A percentile compares a stretch with the other conserved stretches of the same genome.
Evolutionary conservation across 1,140 invertebrate genomes (phyloP).

Genomic region (Piezodorus guildinii): DNA sequence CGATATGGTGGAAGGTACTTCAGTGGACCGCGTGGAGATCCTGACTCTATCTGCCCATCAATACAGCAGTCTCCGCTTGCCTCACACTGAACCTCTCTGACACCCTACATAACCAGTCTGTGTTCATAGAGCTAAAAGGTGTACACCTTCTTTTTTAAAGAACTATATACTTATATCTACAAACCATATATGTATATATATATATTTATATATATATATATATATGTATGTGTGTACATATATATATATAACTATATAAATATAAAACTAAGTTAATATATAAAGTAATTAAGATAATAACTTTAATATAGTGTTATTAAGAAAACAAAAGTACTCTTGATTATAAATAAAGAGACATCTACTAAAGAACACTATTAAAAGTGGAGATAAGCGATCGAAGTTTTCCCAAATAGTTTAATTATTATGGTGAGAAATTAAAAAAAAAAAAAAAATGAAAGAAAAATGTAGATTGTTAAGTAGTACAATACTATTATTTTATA

Average conservation of each 20-base stretch:
- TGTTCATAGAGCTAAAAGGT: slow-evolving; percentile 4
- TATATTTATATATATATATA: not conserved
- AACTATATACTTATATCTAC: not conserved
- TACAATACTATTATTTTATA: slow-evolving; percentile 3
- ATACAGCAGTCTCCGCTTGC: slow-evolving; percentile 11
- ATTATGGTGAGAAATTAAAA: slow-evolving; percentile 3
- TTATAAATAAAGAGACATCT: not conserved
- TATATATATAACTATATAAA: slow-evolving; percentile 7
- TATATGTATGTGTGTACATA: slow-evolving; percentile 1
- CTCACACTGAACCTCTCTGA: not conserved
- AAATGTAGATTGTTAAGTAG: slow-evolving; percentile 1
- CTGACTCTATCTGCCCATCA: slow-evolving; percentile 1
- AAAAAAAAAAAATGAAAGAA: not conserved
- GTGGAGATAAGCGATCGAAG: no score
- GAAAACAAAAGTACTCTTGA: not conserved
- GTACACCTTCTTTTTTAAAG: not conserved
- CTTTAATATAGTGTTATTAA: not conserved
- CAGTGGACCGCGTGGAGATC: not conserved
- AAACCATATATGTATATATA: slow-evolving; percentile 5
- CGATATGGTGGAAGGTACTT: not conserved
- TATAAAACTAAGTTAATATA: not conserved
- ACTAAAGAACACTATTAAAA: no score
- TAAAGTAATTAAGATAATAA: slow-evolving; percentile 5
- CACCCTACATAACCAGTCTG: slow-evolving; percentile 1
- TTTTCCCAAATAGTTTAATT: slow-evolving; percentile 4